Conservation (phyloP, 2,888 invertebrate genomes). For the Seira ritae region DNA sequence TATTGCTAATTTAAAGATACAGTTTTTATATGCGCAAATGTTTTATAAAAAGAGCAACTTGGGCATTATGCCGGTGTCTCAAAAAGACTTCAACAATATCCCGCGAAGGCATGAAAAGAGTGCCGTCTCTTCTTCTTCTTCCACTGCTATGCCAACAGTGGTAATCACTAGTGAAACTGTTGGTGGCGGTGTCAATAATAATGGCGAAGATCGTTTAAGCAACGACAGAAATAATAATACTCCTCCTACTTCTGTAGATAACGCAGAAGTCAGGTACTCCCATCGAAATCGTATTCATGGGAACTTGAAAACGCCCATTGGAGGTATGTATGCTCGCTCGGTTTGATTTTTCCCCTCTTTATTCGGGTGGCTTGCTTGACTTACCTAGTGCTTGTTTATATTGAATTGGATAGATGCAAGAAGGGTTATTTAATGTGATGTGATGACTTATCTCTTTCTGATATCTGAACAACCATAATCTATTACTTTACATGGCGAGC, state of each 20-base stretch:
- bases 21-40: slow-evolving; percentile 22
- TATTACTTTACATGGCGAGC: neutral
- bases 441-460: slow-evolving; percentile 20
- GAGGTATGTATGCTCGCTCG: slow-evolving; percentile 49
- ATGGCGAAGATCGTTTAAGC: slow-evolving; percentile 18
- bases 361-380: neutral
- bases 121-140: neutral
- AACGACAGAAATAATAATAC: slow-evolving; percentile 32
- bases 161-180: neutral
- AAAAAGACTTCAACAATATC: slow-evolving; percentile 33
- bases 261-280: slow-evolving; percentile 17
- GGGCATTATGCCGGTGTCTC: slow-evolving; percentile 49
- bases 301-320: slow-evolving; percentile 51
- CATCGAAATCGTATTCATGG: slow-evolving; percentile 30
- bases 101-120: slow-evolving; percentile 30
- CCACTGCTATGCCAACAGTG: too few relatives aligned
- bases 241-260: slow-evolving; percentile 8
- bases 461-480: neutral
- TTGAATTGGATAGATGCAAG: neutral
- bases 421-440: slow-evolving; percentile 11
- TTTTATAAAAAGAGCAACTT: slow-evolving; percentile 29
- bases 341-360: neutral
- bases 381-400: neutral
- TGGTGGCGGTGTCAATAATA: slow-evolving; percentile 32
- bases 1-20: too few relatives aligned